phyloP scores from a whole-genome alignment of 1,140 invertebrate genomes.

The Microvelia longipes region DNA sequence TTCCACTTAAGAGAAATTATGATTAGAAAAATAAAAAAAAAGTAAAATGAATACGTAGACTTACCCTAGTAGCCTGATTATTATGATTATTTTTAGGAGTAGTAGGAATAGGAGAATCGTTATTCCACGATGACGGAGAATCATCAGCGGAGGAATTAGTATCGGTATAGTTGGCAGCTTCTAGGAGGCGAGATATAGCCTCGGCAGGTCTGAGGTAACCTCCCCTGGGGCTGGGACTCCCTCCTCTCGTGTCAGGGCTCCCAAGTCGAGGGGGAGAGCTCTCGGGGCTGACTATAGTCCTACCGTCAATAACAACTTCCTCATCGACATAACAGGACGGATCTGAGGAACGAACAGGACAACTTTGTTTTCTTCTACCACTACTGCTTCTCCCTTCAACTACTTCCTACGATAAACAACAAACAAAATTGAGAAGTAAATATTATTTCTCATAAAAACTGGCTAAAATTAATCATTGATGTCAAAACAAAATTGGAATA shows the following conservation, averaged over 20 bases:
- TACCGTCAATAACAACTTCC: not conserved
- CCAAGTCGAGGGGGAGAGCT: not conserved
- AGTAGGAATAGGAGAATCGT: not conserved
- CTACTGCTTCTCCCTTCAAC: conserved; percentile 30
- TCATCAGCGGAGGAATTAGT: conserved; percentile 8
- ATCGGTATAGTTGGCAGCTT: conserved; percentile 17
- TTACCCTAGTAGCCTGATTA: not conserved
- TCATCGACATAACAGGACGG: not conserved
- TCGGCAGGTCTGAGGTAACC: conserved; percentile 9
- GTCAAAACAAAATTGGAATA: too few species aligned
- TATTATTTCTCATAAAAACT: not conserved
- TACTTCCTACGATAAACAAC: conserved; percentile 25
- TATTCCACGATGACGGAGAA: not conserved
- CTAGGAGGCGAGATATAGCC: conserved; percentile 16
- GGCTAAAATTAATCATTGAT: too few species aligned
- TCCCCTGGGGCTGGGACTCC: not conserved
- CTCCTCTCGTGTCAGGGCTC: not conserved
- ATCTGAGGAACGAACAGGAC: conserved; percentile 42
- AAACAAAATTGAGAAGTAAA: not conserved
- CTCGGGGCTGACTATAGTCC: conserved; percentile 3
- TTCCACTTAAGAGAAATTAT: too few species aligned
- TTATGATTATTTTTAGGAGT: not conserved
- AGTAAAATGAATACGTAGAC: not conserved
- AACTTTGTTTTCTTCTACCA: conserved; percentile 54
- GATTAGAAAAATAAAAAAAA: too few species aligned